phyloP scores from a whole-genome alignment of 1,140 invertebrate genomes.

The Rhyacophila brunnea region DNA sequence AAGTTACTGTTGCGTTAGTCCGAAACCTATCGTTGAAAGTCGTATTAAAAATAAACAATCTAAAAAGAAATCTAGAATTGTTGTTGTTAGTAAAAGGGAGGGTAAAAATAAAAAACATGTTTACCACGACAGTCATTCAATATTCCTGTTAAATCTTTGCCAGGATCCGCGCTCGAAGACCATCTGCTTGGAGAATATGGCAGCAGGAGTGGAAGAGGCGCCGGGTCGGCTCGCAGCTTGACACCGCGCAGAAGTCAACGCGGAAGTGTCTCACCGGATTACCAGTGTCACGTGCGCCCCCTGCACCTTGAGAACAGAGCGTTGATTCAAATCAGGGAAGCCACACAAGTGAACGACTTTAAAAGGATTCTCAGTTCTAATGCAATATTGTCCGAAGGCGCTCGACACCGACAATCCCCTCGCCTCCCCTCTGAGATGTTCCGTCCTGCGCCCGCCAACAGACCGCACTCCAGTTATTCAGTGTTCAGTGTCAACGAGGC shows the following conservation, averaged over 20 bases:
- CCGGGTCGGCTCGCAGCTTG: not conserved
- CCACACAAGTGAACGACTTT: slow-evolving; percentile 55
- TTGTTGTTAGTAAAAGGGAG: not conserved
- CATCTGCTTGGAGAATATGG: not conserved
- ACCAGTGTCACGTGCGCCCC: slow-evolving; percentile 43
- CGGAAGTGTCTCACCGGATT: slow-evolving; percentile 42
- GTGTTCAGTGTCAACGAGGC: slow-evolving; percentile 47
- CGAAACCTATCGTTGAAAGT: slow-evolving; percentile 39
- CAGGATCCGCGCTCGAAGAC: slow-evolving; percentile 14
- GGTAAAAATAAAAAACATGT: not conserved
- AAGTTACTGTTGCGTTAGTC: slow-evolving; percentile 14
- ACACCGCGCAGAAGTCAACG: not conserved
- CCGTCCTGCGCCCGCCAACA: slow-evolving; percentile 17
- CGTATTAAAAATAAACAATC: slow-evolving; percentile 38
- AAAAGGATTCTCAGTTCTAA: slow-evolving; percentile 57
- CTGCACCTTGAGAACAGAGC: slow-evolving; percentile 52
- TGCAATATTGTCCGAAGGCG: slow-evolving; percentile 50
- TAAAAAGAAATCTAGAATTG: not conserved
- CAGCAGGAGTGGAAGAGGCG: not conserved
- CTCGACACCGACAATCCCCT: slow-evolving; percentile 37
- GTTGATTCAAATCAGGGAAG: slow-evolving; percentile 54
- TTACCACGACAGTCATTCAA: slow-evolving; percentile 17
- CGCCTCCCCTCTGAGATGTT: slow-evolving; percentile 27
- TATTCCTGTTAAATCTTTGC: slow-evolving; percentile 34
- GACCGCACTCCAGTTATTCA: slow-evolving; percentile 49